These are phyloP conservation scores for Eupeodes corollae DNA, from an alignment of 1,140 invertebrate species.

Conservation along the genomic window DNA sequence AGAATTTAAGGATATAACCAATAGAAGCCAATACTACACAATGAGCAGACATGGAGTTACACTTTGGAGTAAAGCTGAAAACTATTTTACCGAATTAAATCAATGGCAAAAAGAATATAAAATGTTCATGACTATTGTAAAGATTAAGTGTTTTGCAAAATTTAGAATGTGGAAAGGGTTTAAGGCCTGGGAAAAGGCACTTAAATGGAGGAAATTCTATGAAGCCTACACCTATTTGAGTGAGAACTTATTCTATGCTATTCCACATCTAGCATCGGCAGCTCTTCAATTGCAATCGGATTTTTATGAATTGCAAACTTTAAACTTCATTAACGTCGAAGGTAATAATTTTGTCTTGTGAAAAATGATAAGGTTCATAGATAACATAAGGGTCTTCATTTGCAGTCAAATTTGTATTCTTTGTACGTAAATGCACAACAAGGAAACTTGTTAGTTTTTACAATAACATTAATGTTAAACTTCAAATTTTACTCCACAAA, in stretches of 20 bases:
- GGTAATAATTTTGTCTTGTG: background rate
- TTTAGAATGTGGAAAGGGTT: conserved; percentile 75
- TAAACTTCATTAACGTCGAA: conserved; percentile 46
- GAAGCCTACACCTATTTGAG: conserved; percentile 46
- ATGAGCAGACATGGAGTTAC: conserved; percentile 57
- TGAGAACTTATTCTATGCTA: conserved; percentile 59
- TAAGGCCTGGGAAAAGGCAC: conserved; percentile 66
- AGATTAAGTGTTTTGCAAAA: conserved; percentile 57
- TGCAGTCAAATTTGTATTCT: too few species aligned
- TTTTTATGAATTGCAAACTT: conserved; percentile 51
- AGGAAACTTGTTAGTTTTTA: too few species aligned
- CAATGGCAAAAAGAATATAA: conserved; percentile 61
- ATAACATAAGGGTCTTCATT: too few species aligned
- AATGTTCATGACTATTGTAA: conserved; percentile 51
- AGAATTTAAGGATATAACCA: conserved; percentile 46
- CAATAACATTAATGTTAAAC: too few species aligned
- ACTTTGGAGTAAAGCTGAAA: conserved; percentile 50
- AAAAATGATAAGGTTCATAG: background rate
- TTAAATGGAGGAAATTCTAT: conserved; percentile 54
- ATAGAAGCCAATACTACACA: conserved; percentile 51
- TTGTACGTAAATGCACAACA: too few species aligned
- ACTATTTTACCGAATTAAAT: conserved; percentile 53
- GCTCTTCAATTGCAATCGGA: conserved; percentile 57
- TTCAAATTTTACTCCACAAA: too few species aligned
- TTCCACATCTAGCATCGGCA: conserved; percentile 55